Conservation (phyloP, 2,797 vertebrate species). For the Sciurus vulgaris region DNA sequence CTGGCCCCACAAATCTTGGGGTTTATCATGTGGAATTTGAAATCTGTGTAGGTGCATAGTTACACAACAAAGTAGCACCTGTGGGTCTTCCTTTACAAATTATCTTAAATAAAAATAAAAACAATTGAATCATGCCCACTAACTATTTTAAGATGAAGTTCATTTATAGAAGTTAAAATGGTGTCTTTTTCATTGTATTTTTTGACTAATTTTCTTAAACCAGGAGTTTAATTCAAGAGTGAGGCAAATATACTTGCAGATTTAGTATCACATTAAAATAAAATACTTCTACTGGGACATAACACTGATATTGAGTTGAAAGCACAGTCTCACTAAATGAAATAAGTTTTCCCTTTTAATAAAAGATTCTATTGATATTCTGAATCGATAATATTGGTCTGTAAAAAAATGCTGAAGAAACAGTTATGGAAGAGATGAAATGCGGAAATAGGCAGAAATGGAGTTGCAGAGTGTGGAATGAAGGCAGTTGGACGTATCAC, state of each 20-base stretch:
- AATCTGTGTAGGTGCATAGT: background rate
- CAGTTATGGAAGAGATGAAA: background rate
- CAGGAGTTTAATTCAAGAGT: conserved; percentile 44
- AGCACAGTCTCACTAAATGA: background rate
- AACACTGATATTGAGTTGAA: background rate
- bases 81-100: background rate
- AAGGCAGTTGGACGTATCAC: background rate
- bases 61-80: background rate
- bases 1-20: background rate
- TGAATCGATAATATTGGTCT: background rate
- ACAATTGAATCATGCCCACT: conserved; percentile 18
- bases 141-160: background rate
- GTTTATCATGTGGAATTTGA: conserved; percentile 54
- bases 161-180: conserved; percentile 43
- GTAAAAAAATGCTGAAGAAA: conserved; percentile 37
- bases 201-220: background rate
- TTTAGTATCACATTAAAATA: background rate
- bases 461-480: background rate
- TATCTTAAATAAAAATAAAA: conserved; percentile 43
- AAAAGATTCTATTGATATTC: background rate
- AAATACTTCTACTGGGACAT: background rate
- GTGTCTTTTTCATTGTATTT: background rate
- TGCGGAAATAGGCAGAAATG: background rate
- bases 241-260: background rate
- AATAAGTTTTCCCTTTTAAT: background rate